Evolutionary conservation across 1,140 invertebrate species (phyloP).

Genomic region (Nymphalis io): DNA sequence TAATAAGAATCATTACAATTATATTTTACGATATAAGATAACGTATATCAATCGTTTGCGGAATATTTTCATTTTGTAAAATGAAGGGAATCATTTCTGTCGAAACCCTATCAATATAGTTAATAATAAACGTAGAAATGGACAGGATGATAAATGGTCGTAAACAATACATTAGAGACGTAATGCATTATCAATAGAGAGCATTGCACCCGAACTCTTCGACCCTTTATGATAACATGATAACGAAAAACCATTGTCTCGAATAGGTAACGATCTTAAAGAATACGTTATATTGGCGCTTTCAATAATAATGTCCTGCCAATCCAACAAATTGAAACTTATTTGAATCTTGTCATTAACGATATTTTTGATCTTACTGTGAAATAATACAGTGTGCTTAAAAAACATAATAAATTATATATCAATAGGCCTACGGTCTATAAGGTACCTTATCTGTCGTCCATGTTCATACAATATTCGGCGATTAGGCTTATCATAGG

Average conservation of each 20-base stretch:
- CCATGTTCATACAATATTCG: slow-evolving; percentile 4
- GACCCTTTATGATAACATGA: slow-evolving; percentile 57
- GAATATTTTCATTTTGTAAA: slow-evolving; percentile 7
- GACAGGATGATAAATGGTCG: slow-evolving; percentile 63
- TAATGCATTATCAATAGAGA: slow-evolving; percentile 59
- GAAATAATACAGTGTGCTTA: background rate
- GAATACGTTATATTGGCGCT: slow-evolving; percentile 36
- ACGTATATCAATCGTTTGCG: background rate
- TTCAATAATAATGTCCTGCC: slow-evolving; percentile 34
- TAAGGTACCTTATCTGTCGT: slow-evolving; percentile 9
- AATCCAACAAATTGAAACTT: background rate
- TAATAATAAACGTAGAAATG: slow-evolving; percentile 62
- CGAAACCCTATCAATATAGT: slow-evolving; percentile 62
- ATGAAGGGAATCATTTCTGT: slow-evolving; percentile 11
- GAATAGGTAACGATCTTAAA: slow-evolving; percentile 43
- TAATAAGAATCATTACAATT: too few species aligned
- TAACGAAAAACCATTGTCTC: slow-evolving; percentile 48
- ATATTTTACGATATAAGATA: too few species aligned
- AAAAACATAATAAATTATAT: background rate
- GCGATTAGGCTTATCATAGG: slow-evolving; percentile 57
- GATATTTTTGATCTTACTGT: background rate
- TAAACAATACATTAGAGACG: slow-evolving; percentile 72
- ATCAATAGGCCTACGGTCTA: slow-evolving; percentile 1
- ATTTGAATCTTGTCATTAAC: background rate
- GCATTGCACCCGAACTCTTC: slow-evolving; percentile 65